Percentiles rank a stretch among this genome's conserved stretches.
phyloP scores from a whole-genome alignment of 2,888 invertebrate species.

The Ochlodes sylvanus region DNA sequence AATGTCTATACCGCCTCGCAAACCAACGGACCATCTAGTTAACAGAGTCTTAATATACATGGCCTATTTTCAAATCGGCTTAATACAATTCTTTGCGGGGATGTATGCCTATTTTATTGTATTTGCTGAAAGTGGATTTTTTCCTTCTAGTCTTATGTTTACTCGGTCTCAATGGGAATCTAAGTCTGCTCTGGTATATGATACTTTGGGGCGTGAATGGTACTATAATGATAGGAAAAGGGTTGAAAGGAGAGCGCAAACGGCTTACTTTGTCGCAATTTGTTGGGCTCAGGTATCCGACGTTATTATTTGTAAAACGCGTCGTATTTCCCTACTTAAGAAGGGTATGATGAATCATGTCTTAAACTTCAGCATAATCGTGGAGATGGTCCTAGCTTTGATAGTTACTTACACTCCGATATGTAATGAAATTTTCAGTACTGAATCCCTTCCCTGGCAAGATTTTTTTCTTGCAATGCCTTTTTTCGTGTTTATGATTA shows the following conservation, averaged over 20 bases:
- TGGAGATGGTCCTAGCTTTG: conserved; percentile 87
- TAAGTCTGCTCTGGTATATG: conserved; percentile 85
- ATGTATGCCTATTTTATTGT: conserved; percentile 92
- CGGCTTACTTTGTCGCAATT: conserved; percentile 91
- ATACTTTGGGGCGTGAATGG: conserved; percentile 92
- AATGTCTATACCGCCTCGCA: conserved; percentile 87
- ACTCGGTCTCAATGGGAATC: conserved; percentile 90
- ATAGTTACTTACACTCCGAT: conserved; percentile 89
- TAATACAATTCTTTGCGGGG: conserved; percentile 93
- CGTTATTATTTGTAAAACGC: conserved; percentile 91
- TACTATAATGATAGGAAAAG: conserved; percentile 87
- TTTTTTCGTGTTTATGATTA: conserved; percentile 89
- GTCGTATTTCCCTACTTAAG: conserved; percentile 89
- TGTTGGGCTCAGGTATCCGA: conserved; percentile 92
- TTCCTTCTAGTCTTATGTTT: conserved; percentile 87
- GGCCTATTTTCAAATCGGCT: conserved; percentile 94
- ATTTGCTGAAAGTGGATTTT: conserved; percentile 92
- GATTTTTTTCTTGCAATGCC: conserved; percentile 91
- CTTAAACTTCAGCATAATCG: conserved; percentile 85
- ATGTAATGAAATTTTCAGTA: conserved; percentile 88
- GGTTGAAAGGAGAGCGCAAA: conserved; percentile 90
- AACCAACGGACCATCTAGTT: conserved; percentile 82
- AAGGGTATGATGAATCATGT: conserved; percentile 91
- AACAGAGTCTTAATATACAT: conserved; percentile 88
- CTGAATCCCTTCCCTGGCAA: conserved; percentile 87